Evolutionary conservation across 2,797 vertebrate species (phyloP).

Genomic region (Hippocampus kuda): DNA sequence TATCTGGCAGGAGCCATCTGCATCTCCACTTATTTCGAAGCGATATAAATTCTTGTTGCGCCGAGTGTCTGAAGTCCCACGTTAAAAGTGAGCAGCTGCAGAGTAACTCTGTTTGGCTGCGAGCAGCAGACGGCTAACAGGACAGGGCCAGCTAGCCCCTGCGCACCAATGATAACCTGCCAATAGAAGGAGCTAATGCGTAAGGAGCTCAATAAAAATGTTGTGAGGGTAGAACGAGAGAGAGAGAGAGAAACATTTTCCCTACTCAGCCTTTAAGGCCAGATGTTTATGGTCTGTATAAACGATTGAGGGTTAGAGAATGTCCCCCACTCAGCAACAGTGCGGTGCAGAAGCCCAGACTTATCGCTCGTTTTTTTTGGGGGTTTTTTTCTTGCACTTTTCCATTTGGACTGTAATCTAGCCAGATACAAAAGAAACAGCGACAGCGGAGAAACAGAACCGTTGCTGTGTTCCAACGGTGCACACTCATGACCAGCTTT

Average conservation of each 20-base stretch:
- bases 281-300: slow-evolving; percentile 74
- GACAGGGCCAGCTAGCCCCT: slow-evolving; percentile 48
- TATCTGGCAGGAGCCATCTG: slow-evolving; percentile 4
- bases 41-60: slow-evolving; percentile 31
- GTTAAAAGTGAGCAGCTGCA: slow-evolving; percentile 35
- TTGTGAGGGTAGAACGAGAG: slow-evolving; percentile 46
- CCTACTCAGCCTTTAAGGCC: slow-evolving; percentile 64
- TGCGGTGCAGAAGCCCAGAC: slow-evolving; percentile 55
- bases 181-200: slow-evolving; percentile 66
- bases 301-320: slow-evolving; percentile 68
- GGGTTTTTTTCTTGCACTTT: slow-evolving; percentile 21
- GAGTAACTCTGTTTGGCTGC: slow-evolving; percentile 30
- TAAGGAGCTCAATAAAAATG: slow-evolving; percentile 61
- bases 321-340: slow-evolving; percentile 58
- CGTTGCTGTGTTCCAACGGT: slow-evolving; percentile 52
- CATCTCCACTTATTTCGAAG: slow-evolving; percentile 37
- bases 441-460: slow-evolving; percentile 65
- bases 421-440: slow-evolving; percentile 53
- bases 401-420: slow-evolving; percentile 56
- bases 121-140: slow-evolving; percentile 53
- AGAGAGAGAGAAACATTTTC: slow-evolving; percentile 45
- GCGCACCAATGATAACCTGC: slow-evolving; percentile 66
- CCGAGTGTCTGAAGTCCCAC: slow-evolving; percentile 36
- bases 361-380: slow-evolving; percentile 55
- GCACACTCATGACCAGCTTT: slow-evolving; percentile 56